phyloP scores from a whole-genome alignment of 2,113 vertebrate species.

The Carassius auratus region DNA sequence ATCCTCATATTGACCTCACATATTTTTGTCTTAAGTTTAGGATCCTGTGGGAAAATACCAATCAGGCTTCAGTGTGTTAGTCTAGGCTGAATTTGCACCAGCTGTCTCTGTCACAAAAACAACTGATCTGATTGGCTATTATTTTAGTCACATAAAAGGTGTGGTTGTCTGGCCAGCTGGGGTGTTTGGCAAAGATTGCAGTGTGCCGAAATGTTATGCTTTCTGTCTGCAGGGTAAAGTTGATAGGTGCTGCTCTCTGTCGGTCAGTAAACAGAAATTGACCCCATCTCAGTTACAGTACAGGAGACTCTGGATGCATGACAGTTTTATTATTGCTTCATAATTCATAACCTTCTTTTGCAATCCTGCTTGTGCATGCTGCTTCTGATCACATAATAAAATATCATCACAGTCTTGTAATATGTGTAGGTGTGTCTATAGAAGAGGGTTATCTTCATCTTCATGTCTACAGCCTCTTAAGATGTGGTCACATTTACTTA shows the following conservation, averaged over 20 bases:
- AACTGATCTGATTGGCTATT: neutral
- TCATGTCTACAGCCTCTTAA: neutral
- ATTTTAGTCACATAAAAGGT: neutral
- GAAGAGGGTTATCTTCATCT: neutral
- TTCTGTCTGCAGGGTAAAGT: neutral
- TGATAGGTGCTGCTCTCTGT: neutral
- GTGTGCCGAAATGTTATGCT: conserved; percentile 1
- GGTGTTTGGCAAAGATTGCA: conserved; percentile 12
- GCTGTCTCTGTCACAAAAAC: neutral
- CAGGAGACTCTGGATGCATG: neutral
- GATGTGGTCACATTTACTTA: neutral
- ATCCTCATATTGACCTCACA: conserved; percentile 11
- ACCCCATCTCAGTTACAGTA: neutral
- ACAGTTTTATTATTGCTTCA: neutral
- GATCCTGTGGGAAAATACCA: neutral
- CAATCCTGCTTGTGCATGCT: neutral
- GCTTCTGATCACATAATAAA: neutral
- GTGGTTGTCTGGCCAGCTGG: conserved; percentile 1
- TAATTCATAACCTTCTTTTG: neutral
- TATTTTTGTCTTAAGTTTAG: neutral
- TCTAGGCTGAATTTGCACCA: neutral
- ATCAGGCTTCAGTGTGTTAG: neutral
- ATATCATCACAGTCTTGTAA: neutral
- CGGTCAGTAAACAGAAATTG: conserved; percentile 21
- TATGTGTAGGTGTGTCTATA: neutral